Evolutionary conservation across 2,797 vertebrate genomes (phyloP).

Genomic region (Steatocranus sp.): DNA sequence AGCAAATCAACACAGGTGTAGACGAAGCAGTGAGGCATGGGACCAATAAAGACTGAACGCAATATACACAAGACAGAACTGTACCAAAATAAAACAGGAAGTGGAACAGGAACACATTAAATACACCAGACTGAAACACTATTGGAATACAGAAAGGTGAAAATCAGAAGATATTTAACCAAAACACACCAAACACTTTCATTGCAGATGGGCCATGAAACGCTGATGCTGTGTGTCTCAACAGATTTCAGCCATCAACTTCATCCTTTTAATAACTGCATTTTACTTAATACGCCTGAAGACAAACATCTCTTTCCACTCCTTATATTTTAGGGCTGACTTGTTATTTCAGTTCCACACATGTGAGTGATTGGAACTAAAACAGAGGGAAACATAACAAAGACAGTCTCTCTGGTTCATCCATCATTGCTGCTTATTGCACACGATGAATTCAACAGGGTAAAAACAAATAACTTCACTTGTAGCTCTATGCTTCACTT

Average conservation of each 20-base stretch:
- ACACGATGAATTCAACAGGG: not conserved
- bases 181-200: not conserved
- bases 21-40: not conserved
- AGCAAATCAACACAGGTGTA: not conserved
- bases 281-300: not conserved
- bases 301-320: not conserved
- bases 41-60: not conserved
- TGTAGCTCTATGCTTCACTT: accelerated
- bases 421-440: not conserved
- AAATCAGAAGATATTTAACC: not conserved
- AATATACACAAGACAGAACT: not conserved
- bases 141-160: not conserved
- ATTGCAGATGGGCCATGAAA: not conserved
- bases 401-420: not conserved
- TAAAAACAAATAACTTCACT: not conserved
- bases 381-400: not conserved
- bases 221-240: not conserved
- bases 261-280: not conserved
- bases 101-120: not conserved
- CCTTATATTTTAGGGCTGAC: not conserved
- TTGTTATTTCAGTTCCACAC: not conserved
- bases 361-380: not conserved
- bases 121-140: not conserved
- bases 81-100: not conserved
- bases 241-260: not conserved